These are phyloP conservation scores for Stichodactyla helianthus DNA, from an alignment of 64 coral and sea anemone species.

Conservation along the genomic window DNA sequence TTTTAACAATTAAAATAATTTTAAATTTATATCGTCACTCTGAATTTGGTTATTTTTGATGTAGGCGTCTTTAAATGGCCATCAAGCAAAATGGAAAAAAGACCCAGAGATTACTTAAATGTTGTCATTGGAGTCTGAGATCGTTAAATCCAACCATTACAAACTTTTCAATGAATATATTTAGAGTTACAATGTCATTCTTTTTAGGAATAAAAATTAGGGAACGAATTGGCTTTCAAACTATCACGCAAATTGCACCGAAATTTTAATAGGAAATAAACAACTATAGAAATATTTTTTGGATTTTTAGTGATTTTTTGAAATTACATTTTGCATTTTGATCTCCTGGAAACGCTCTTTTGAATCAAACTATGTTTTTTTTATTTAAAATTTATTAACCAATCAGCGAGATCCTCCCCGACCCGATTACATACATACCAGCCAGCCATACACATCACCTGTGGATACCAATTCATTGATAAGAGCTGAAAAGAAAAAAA, in stretches of 20 bases:
- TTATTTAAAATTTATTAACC: conserved; percentile 10
- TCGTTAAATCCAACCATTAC: neutral
- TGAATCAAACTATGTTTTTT: conserved; percentile 67
- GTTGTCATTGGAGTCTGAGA: neutral
- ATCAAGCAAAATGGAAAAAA: neutral
- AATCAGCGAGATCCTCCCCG: conserved; percentile 57
- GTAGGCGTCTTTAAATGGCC: neutral
- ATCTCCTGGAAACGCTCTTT: neutral
- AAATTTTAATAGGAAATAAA: too few relatives aligned
- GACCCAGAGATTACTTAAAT: neutral
- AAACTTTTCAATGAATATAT: neutral
- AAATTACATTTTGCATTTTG: neutral
- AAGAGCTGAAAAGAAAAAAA: conserved; percentile 30
- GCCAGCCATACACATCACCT: conserved; percentile 80
- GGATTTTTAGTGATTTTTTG: neutral
- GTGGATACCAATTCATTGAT: conserved; percentile 39
- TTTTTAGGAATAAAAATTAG: neutral
- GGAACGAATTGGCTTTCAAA: neutral
- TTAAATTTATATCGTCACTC: neutral
- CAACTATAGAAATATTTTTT: conserved; percentile 47
- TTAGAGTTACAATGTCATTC: neutral
- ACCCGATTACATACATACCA: conserved; percentile 71
- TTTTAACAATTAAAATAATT: neutral
- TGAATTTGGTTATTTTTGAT: neutral
- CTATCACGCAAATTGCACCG: too few relatives aligned